Conservation (phyloP, 2,888 invertebrate species). For the Xylota sylvarum region DNA sequence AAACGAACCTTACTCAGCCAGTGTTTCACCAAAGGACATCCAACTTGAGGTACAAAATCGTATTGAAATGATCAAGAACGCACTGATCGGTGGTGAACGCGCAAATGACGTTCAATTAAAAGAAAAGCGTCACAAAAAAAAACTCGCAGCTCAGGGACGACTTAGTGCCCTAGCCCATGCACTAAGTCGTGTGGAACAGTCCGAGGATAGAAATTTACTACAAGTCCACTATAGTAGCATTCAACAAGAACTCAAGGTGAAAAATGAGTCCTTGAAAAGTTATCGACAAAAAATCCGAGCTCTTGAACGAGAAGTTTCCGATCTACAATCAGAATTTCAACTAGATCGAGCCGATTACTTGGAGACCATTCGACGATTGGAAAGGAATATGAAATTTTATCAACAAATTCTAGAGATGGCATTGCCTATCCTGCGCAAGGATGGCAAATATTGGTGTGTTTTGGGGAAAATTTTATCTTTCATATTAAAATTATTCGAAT, state of each 20-base stretch:
- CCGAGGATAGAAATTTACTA: conserved; percentile 89
- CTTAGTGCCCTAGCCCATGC: conserved; percentile 87
- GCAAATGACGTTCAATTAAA: conserved; percentile 90
- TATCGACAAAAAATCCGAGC: conserved; percentile 88
- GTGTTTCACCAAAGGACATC: conserved; percentile 12
- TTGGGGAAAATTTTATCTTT: background rate
- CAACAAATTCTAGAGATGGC: conserved; percentile 89
- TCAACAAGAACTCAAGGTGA: conserved; percentile 90
- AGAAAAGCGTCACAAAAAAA: conserved; percentile 88
- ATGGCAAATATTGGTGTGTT: conserved; percentile 90
- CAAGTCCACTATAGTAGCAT: conserved; percentile 92
- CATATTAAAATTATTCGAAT: background rate
- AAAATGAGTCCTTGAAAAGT: conserved; percentile 88
- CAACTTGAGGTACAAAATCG: conserved; percentile 83
- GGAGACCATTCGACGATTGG: conserved; percentile 91
- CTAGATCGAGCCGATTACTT: conserved; percentile 92
- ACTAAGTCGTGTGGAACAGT: conserved; percentile 87
- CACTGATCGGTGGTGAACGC: conserved; percentile 92
- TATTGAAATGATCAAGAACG: conserved; percentile 88
- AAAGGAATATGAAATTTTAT: conserved; percentile 89
- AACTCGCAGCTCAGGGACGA: conserved; percentile 89
- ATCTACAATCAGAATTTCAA: conserved; percentile 93
- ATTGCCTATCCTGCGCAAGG: conserved; percentile 89
- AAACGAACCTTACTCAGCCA: conserved; percentile 6
- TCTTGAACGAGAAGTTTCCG: conserved; percentile 90